Conservation (phyloP, 2,113 vertebrate species). For the Cynocephalus volans region DNA sequence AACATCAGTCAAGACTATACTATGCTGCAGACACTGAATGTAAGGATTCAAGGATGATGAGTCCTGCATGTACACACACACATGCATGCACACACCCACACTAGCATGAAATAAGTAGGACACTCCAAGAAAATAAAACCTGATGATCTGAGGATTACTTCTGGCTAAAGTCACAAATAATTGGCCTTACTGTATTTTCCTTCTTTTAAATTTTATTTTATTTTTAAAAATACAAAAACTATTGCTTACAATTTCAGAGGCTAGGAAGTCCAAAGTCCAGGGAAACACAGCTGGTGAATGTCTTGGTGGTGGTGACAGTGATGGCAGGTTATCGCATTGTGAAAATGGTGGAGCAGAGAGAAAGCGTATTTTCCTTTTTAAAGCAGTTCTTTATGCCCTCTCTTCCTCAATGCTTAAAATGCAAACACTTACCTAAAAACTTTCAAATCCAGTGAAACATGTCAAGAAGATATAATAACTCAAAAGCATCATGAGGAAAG, state of each 20-base stretch:
- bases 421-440: not conserved
- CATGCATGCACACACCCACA: too few relatives aligned
- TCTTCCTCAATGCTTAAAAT: not conserved
- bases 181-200: not conserved
- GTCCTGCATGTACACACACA: too few relatives aligned
- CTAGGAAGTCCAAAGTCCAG: too few relatives aligned
- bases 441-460: not conserved
- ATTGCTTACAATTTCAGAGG: too few relatives aligned
- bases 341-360: too few relatives aligned
- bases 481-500: not conserved
- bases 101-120: not conserved
- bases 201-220: too few relatives aligned
- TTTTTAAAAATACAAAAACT: too few relatives aligned
- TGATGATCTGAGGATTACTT: not conserved
- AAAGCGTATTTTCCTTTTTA: not conserved
- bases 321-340: too few relatives aligned
- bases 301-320: too few relatives aligned
- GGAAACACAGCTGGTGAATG: too few relatives aligned
- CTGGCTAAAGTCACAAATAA: not conserved
- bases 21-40: rapidly evolving
- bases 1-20: rapidly evolving
- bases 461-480: not conserved
- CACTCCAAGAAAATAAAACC: not conserved
- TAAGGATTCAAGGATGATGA: rapidly evolving
- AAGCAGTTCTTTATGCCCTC: not conserved